Evolutionary conservation across 1,140 invertebrate species (phyloP).

Genomic region (Onthophagus taurus): DNA sequence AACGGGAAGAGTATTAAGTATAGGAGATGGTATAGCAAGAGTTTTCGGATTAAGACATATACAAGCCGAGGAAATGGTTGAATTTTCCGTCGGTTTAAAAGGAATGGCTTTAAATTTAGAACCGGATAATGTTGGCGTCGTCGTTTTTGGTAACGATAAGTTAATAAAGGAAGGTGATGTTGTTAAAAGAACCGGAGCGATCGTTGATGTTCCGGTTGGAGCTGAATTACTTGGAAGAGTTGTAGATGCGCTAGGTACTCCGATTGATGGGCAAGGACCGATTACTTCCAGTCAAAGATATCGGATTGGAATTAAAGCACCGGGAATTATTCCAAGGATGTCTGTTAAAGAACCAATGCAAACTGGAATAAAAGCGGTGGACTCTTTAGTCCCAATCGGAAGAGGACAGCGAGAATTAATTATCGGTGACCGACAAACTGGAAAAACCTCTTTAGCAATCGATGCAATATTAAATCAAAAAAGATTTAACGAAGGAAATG

Average conservation of each 20-base stretch:
- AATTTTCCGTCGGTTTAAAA: conserved; percentile 99
- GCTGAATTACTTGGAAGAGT: conserved; percentile 92
- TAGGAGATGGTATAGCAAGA: conserved; percentile 99
- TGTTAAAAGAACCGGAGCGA: conserved; percentile 98
- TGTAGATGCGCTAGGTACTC: conserved; percentile 88
- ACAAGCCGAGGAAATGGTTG: conserved; percentile 99
- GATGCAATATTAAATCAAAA: conserved; percentile 99
- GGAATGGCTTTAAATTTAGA: conserved; percentile 99
- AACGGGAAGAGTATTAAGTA: conserved; percentile 96
- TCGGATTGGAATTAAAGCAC: conserved; percentile 98
- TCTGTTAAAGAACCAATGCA: conserved; percentile 99
- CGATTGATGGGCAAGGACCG: conserved; percentile 96
- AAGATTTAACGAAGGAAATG: conserved; percentile 90
- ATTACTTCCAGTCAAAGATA: conserved; percentile 68
- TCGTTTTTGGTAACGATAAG: conserved; percentile 99
- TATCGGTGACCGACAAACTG: conserved; percentile 99
- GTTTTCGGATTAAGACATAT: conserved; percentile 99
- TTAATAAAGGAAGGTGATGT: conserved; percentile 99
- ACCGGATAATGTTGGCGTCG: conserved; percentile 99
- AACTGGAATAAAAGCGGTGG: conserved; percentile 99
- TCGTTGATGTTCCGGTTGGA: conserved; percentile 98
- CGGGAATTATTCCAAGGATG: conserved; percentile 98
- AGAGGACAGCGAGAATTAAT: conserved; percentile 99
- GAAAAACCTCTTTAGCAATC: conserved; percentile 98
- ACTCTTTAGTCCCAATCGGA: conserved; percentile 97